These are phyloP conservation scores for Aphidius ervi DNA, from an alignment of 1,140 invertebrate species.

Conservation along the genomic window DNA sequence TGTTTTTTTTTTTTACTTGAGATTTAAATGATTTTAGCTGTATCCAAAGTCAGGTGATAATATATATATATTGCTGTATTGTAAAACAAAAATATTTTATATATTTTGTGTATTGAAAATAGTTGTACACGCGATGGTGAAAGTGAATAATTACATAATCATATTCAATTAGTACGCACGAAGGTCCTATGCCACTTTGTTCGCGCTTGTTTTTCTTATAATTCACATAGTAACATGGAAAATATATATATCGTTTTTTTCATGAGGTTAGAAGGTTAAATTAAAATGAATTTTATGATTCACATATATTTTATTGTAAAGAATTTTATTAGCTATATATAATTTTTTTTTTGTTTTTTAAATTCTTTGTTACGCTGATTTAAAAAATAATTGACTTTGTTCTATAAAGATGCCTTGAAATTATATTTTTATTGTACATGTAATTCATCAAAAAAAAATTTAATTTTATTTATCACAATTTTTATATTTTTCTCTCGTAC, in stretches of 20 bases:
- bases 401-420: neutral
- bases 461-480: too few relatives aligned
- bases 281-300: constrained; percentile 1
- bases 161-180: constrained; percentile 41
- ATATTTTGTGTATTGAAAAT: constrained; percentile 17
- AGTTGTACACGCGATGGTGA: constrained; percentile 37
- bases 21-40: too few relatives aligned
- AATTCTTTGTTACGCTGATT: constrained; percentile 18
- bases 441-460: too few relatives aligned
- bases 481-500: too few relatives aligned
- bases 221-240: too few relatives aligned
- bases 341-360: neutral
- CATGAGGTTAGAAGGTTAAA: too few relatives aligned
- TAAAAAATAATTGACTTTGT: constrained; percentile 15
- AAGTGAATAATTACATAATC: constrained; percentile 43
- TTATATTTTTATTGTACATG: neutral
- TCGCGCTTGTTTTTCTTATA: neutral
- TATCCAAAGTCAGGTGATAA: too few relatives aligned
- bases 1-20: too few relatives aligned
- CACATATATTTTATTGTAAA: neutral
- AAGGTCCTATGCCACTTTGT: constrained; percentile 16
- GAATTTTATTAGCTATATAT: constrained; percentile 7
- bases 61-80: too few relatives aligned
- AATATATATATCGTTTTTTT: too few relatives aligned
- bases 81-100: too few relatives aligned